Base-by-base conservation (phyloP, 2,113 vertebrate genomes). In the Paracanthobrama guichenoti region DNA sequence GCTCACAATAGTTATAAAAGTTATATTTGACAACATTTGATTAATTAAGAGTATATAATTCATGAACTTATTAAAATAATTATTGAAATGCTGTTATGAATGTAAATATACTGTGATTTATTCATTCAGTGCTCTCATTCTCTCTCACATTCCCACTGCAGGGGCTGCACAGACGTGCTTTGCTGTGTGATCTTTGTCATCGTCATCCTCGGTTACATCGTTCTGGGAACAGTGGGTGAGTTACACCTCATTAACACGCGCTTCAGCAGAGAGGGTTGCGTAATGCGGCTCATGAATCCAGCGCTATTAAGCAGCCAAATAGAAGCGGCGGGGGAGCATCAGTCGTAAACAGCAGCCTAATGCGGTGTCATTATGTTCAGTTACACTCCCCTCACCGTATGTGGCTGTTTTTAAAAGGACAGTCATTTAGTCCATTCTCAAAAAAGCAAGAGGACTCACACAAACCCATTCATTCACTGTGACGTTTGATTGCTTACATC, bases 191-290 rank as follows among this genome's bases (percentile, higher is more conserved):
- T 98, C 93, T 98, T 99, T 92, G 87, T 97, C 87, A 87, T 96
- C n/a, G 93, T 96, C 93, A 96, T 99, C 92, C 87, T 96, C 31
- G 94, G 95, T 89, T 99, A 99, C 95, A 95, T 98, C 85, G 90
- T 95, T 24, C 93, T 99, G 93, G 98, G 98, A 89, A 94, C 97
- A 10, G 87, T 96, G 75, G 98, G 98, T 99, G 93, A 99, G 98
- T 97, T 81, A 87, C 81, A 83, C 66, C 66, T 85, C 79, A 18
- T 88, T 88, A 64, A 86, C 22, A 50, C 72, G 42, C 60, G 79
- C 89, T 88, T 90, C 87, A 89, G 89, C 89, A 88, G 76, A 48
- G 24, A 53, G 20, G 24, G 59, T 81, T 81, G 64, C 22, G 22
- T 81, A 81, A 81, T 81, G 13, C 26, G n/a, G 14, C 79, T 81